phyloP scores from a whole-genome alignment of 2,797 vertebrate species.

The Otolemur crassicaudatus region DNA sequence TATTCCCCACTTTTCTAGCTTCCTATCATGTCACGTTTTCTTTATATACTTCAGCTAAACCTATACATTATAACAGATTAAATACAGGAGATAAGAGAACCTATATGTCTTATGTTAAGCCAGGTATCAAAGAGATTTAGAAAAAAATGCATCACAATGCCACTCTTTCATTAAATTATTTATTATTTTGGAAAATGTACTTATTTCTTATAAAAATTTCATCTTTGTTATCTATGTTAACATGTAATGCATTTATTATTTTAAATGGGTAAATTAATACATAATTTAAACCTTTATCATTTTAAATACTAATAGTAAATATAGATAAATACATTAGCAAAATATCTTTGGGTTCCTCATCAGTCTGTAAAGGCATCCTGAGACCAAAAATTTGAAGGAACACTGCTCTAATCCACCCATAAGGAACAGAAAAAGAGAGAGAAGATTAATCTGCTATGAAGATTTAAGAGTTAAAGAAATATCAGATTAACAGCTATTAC shows the following conservation, averaged over 20 bases:
- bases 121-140: neutral
- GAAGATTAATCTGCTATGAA: neutral
- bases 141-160: neutral
- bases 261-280: neutral
- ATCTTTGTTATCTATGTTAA: neutral
- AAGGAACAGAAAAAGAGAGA: neutral
- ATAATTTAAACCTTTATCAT: neutral
- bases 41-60: neutral
- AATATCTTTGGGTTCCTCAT: neutral
- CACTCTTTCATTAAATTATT: constrained; percentile 8
- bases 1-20: neutral
- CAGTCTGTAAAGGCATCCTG: neutral
- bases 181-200: neutral
- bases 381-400: neutral
- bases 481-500: neutral
- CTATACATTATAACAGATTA: neutral
- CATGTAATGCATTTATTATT: neutral
- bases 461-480: constrained; percentile 24
- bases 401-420: neutral
- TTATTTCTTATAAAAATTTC: neutral
- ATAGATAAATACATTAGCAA: neutral
- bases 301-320: constrained; percentile 9
- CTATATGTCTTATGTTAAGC: neutral
- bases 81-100: neutral
- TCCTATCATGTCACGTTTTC: neutral